Evolutionary conservation across 2,888 invertebrate genomes (phyloP).

Genomic region (Mythimna pallens): DNA sequence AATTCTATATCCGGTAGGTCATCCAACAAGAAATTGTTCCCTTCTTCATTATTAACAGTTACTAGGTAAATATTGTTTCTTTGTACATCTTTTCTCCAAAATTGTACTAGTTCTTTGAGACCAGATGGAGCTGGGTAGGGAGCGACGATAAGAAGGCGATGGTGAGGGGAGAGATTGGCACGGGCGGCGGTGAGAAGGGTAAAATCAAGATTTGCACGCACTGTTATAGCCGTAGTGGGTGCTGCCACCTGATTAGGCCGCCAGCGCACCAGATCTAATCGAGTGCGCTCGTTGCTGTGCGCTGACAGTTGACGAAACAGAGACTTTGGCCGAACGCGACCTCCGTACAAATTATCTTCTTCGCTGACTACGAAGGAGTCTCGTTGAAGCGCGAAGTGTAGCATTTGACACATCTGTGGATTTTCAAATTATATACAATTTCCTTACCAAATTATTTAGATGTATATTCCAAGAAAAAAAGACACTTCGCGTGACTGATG

Average conservation of each 20-base stretch:
- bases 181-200: slow-evolving; percentile 36
- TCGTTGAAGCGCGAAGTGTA: slow-evolving; percentile 44
- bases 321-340: slow-evolving; percentile 33
- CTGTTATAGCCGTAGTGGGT: slow-evolving; percentile 54
- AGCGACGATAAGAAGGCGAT: slow-evolving; percentile 53
- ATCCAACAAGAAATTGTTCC: slow-evolving; percentile 63
- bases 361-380: slow-evolving; percentile 55
- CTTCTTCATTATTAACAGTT: slow-evolving; percentile 69
- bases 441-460: neutral
- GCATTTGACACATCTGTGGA: slow-evolving; percentile 42
- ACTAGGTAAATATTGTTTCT: slow-evolving; percentile 70
- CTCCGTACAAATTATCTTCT: slow-evolving; percentile 44
- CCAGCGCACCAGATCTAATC: slow-evolving; percentile 57
- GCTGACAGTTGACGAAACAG: slow-evolving; percentile 46
- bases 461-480: too few relatives aligned
- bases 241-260: slow-evolving; percentile 24
- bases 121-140: slow-evolving; percentile 45
- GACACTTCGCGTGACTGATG: too few relatives aligned
- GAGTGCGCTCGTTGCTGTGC: slow-evolving; percentile 24
- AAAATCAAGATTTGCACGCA: slow-evolving; percentile 36
- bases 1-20: slow-evolving; percentile 72
- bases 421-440: neutral
- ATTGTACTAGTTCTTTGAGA: slow-evolving; percentile 63
- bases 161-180: slow-evolving; percentile 14
- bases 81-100: slow-evolving; percentile 69